phyloP scores from a whole-genome alignment of 2,113 vertebrate genomes.

The Callopanchax toddi region DNA sequence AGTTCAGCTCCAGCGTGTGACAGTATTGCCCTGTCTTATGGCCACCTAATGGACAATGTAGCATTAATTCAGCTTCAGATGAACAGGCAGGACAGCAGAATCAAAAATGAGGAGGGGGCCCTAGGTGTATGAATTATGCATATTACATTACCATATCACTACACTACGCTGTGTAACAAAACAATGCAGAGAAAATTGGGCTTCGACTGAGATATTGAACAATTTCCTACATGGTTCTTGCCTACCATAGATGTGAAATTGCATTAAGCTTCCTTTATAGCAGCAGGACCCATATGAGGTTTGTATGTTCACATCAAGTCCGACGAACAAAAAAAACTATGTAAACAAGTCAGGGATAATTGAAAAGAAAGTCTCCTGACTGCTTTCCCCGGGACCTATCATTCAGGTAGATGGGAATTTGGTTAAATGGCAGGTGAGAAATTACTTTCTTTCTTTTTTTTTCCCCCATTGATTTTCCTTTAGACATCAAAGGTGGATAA shows the following conservation, averaged over 20 bases:
- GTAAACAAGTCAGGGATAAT: constrained; percentile 95
- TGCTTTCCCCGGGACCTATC: constrained; percentile 86
- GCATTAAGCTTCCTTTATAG: constrained; percentile 89
- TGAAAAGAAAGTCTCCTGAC: constrained; percentile 89
- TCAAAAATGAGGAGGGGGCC: constrained; percentile 82
- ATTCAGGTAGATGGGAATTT: constrained; percentile 84
- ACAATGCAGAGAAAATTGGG: constrained; percentile 88
- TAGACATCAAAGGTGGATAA: constrained; percentile 87
- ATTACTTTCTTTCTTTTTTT: constrained; percentile 83
- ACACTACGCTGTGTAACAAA: constrained; percentile 78
- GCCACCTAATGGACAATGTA: constrained; percentile 82
- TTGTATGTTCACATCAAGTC: constrained; percentile 78
- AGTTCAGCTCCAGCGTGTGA: constrained; percentile 77
- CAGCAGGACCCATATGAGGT: constrained; percentile 83
- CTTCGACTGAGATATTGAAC: constrained; percentile 88
- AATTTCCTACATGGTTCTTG: constrained; percentile 94
- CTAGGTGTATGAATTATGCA: constrained; percentile 93
- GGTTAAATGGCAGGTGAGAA: constrained; percentile 87
- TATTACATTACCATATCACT: constrained; percentile 85
- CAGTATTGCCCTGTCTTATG: constrained; percentile 79
- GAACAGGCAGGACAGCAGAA: constrained; percentile 87
- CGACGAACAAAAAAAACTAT: constrained; percentile 85
- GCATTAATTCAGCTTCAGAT: constrained; percentile 88
- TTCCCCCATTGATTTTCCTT: constrained; percentile 88
- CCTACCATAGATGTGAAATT: constrained; percentile 92